A percentile compares a stretch with the other conserved stretches of the same genome.
These are phyloP conservation scores for Morinoia aosen DNA, from an alignment of 2,888 invertebrate species.

Conservation along the genomic window DNA sequence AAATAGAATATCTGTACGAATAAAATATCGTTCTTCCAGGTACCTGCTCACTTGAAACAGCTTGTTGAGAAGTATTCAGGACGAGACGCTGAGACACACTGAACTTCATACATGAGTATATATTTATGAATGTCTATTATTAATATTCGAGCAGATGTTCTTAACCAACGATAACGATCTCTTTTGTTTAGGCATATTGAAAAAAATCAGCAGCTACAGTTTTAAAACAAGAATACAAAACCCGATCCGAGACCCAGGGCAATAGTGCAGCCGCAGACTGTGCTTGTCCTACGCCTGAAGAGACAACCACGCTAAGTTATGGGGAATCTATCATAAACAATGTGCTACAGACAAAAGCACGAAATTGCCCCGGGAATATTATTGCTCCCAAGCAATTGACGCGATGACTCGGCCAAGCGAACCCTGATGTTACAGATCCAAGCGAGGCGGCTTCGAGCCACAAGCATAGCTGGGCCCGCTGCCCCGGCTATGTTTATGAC, in stretches of 20 bases:
- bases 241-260: too few relatives aligned
- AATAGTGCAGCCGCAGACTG: too few relatives aligned
- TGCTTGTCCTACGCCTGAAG: neutral
- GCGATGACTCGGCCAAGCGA: neutral
- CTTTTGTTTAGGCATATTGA: neutral
- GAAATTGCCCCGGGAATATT: neutral
- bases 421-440: neutral
- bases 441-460: neutral
- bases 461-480: neutral
- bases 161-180: neutral
- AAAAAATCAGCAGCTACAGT: neutral
- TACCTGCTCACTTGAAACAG: neutral
- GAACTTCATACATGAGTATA: neutral
- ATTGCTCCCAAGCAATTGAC: neutral
- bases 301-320: neutral
- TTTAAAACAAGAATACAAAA: neutral
- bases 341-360: neutral
- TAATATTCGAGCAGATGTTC: neutral
- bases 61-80: neutral
- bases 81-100: neutral
- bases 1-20: neutral
- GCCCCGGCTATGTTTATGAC: slow-evolving; percentile 3
- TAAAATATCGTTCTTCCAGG: neutral
- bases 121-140: neutral
- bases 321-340: neutral